A percentile compares a stretch with the other conserved stretches of the same genome.
Evolutionary conservation across 2,888 invertebrate species (phyloP).

Genomic region (Bimastos eiseni): DNA sequence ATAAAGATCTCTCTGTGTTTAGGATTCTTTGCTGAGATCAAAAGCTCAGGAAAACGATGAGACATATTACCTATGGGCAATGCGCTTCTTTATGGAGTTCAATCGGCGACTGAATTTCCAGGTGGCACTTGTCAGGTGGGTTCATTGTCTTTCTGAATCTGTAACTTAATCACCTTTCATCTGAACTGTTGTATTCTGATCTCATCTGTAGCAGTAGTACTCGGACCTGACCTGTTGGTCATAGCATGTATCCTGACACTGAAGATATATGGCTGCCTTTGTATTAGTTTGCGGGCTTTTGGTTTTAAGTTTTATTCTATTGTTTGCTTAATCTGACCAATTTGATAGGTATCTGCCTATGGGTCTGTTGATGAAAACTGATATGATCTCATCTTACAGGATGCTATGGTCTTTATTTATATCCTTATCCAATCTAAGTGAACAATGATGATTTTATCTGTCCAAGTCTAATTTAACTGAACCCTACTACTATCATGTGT

Average conservation of each 20-base stretch:
- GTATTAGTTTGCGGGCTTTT: too few species aligned
- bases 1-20: constrained; percentile 27
- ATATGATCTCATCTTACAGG: background rate
- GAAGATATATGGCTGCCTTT: constrained; percentile 17
- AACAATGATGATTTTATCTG: too few species aligned
- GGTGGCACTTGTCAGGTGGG: constrained; percentile 68
- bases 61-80: constrained; percentile 89
- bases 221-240: background rate
- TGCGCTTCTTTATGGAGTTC: constrained; percentile 96
- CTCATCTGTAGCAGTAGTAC: background rate
- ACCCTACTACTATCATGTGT: background rate
- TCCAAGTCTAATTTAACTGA: too few species aligned
- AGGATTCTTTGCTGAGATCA: constrained; percentile 65
- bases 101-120: constrained; percentile 68
- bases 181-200: background rate
- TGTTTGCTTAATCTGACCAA: background rate
- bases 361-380: background rate
- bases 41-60: constrained; percentile 81
- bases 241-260: constrained; percentile 18
- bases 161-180: background rate
- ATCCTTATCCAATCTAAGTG: too few species aligned
- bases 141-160: background rate
- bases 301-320: too few species aligned
- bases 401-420: background rate
- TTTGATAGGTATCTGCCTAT: background rate